phyloP scores from a whole-genome alignment of 2,797 vertebrate genomes.

The Pogonophryne albipinna region DNA sequence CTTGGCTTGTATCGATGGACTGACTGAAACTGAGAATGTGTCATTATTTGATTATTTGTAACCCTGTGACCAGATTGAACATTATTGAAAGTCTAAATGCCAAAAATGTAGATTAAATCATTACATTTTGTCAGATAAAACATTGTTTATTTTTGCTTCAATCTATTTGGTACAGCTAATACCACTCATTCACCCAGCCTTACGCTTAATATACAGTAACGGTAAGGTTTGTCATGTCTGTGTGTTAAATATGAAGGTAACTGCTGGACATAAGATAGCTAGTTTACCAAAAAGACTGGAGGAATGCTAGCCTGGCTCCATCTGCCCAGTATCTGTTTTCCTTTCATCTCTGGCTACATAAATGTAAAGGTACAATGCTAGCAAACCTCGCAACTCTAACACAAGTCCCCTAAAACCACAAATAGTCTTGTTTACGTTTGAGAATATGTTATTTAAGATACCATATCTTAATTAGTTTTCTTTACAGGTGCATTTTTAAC shows the following conservation, averaged over 20 bases:
- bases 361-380: neutral
- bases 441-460: neutral
- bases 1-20: no score
- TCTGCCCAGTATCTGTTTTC: neutral
- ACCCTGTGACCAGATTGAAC: no score
- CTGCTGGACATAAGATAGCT: neutral
- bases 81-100: no score
- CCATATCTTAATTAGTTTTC: neutral
- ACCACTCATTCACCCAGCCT: neutral
- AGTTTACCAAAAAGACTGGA: neutral
- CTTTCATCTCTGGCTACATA: neutral
- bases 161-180: neutral
- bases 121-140: no score
- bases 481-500: neutral
- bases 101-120: no score
- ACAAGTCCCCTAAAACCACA: neutral
- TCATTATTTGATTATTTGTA: no score
- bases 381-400: neutral
- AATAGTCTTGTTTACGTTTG: neutral
- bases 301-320: neutral
- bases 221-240: neutral
- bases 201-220: neutral
- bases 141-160: no score
- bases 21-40: no score
- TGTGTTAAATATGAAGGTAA: neutral